Evolutionary conservation across 2,888 invertebrate species (phyloP), one percentile per base, ranked within the genome.

Genomic region (Tillus elongatus): DNA sequence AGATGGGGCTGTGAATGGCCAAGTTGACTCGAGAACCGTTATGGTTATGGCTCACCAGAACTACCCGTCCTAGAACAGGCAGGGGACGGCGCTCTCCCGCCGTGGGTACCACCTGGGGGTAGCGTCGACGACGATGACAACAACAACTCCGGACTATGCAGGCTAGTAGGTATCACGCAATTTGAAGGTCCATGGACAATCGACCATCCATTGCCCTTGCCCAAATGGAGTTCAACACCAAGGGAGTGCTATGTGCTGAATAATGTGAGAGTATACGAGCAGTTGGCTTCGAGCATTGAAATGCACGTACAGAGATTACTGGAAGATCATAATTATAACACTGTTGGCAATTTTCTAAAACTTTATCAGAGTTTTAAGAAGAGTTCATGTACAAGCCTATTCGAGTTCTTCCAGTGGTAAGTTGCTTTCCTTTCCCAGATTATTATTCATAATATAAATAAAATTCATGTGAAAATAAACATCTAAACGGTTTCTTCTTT

Each of bases 1-100:
- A 82, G 88, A 55, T 90, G 88, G 88, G 89, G 88, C 68, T 80
- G 82, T 72, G 89, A 90, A 71, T 91, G 90, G 91, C 91, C 91
- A 74, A 90, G 90, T 89, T 91, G 91, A 91, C 90, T 91, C 90
- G 82, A 78, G 76, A 65, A 67, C 70, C 71, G 70, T 64, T 67
- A 63, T 58, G 64, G 60, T 58, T 64, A 67, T 68, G 70, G 69
- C 59, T 52, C 51, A 56, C 51, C 63, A 58, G 52, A 56, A 51
- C 54, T 62, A 62, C 56, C 64, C 62, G 50, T 59, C 58, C 52
- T 59, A 59, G 49, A 45, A n/a, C n/a, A n/a, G n/a, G n/a, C n/a
- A n/a, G 37, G 44, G 39, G 32, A 6, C 34, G 6, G 32, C 6
- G 6, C 6, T 19, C 24, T 11, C 42, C 44, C 39, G 43, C 41